Percentiles rank a stretch among this genome's conserved stretches.
Conservation (phyloP, 1,140 invertebrate genomes). For the Neodiprion fabricii region DNA sequence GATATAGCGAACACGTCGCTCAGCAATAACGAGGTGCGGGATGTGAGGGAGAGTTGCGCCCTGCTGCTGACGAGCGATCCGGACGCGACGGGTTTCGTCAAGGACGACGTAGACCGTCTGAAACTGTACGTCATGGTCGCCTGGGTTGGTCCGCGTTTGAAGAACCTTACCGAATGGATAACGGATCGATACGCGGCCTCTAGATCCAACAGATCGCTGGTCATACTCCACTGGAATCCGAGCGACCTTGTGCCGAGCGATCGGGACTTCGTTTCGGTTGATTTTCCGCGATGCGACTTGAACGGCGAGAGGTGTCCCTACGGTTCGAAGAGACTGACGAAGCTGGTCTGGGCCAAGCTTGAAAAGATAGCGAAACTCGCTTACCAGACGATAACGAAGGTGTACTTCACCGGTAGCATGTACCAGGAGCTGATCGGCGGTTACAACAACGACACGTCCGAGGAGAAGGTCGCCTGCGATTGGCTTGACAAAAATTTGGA, state of each 20-base stretch:
- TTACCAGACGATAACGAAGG: conserved; percentile 64
- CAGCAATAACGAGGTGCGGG: conserved; percentile 11
- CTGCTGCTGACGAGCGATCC: conserved; percentile 65
- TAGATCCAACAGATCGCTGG: conserved; percentile 55
- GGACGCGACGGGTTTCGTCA: conserved; percentile 61
- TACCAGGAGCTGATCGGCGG: conserved; percentile 64
- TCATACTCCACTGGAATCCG: conserved; percentile 75
- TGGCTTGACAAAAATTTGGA: conserved; percentile 69
- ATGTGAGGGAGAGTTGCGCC: conserved; percentile 55
- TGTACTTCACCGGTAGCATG: conserved; percentile 63
- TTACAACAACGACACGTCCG: conserved; percentile 46
- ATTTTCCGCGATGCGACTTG: conserved; percentile 65
- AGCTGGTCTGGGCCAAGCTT: conserved; percentile 69
- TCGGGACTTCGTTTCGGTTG: conserved; percentile 59
- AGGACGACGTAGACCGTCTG: conserved; percentile 63
- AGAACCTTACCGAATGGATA: conserved; percentile 57
- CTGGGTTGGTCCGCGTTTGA: conserved; percentile 70
- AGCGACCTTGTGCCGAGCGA: conserved; percentile 67
- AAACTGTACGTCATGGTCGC: conserved; percentile 66
- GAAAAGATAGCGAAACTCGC: conserved; percentile 62
- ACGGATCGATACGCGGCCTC: conserved; percentile 45
- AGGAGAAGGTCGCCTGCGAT: conserved; percentile 69
- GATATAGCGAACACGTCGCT: conserved; percentile 17
- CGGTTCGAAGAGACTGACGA: conserved; percentile 70
- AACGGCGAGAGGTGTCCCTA: conserved; percentile 64